Percentiles rank a stretch among this genome's conserved stretches.
These are phyloP conservation scores for Calameuta idolon DNA, from an alignment of 2,888 invertebrate species.

Conservation along the genomic window DNA sequence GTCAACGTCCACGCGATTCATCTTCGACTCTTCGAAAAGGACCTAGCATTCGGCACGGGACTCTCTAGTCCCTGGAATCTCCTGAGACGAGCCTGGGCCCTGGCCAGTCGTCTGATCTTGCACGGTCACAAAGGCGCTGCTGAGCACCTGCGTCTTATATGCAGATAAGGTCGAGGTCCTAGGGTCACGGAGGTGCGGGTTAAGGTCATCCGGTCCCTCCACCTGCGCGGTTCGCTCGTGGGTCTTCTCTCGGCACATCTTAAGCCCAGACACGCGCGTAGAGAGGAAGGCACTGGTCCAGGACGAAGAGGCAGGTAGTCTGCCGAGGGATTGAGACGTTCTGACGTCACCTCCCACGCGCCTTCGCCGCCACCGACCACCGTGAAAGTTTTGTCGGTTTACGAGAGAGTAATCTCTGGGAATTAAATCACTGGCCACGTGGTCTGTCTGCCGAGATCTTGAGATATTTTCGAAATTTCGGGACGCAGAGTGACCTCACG, in stretches of 20 bases:
- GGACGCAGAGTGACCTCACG: not conserved
- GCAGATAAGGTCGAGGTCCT: slow-evolving; percentile 60
- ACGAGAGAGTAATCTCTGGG: not conserved
- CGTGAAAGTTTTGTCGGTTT: slow-evolving; percentile 46
- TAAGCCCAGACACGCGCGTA: slow-evolving; percentile 30
- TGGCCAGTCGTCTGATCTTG: not conserved
- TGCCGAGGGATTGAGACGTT: slow-evolving; percentile 53
- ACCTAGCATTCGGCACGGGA: not conserved
- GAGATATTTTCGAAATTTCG: not conserved
- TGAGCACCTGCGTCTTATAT: slow-evolving; percentile 61
- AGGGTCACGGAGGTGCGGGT: slow-evolving; percentile 41
- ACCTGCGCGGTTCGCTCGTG: slow-evolving; percentile 25
- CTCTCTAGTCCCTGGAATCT: not conserved
- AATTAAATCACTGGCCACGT: not conserved
- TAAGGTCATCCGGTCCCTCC: slow-evolving; percentile 42
- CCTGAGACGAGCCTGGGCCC: not conserved
- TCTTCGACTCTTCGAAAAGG: slow-evolving; percentile 18
- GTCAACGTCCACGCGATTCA: not conserved
- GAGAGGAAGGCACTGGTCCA: slow-evolving; percentile 9
- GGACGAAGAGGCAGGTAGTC: slow-evolving; percentile 48
- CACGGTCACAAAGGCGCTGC: slow-evolving; percentile 53
- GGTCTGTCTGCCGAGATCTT: not conserved
- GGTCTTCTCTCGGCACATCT: slow-evolving; percentile 42
- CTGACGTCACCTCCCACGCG: slow-evolving; percentile 54
- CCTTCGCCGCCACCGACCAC: slow-evolving; percentile 29